Evolutionary conservation across 2,888 invertebrate genomes (phyloP), one percentile per base, ranked within the genome.

Genomic region (Leptinotarsa peninsularis): DNA sequence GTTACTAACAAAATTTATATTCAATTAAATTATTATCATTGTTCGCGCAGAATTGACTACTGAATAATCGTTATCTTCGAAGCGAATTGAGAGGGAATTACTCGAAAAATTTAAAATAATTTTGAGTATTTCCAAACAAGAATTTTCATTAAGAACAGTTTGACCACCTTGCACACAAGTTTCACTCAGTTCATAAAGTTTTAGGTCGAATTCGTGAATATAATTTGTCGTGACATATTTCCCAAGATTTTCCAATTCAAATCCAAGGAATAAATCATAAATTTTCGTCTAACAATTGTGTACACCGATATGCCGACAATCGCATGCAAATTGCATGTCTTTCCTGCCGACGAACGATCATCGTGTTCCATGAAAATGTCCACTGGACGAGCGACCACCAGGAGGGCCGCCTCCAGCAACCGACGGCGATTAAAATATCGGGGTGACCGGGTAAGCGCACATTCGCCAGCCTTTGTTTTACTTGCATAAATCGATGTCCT

Each of bases 361-460:
- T 49, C 71, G 74, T 76, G 76, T 76, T 66, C 76, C 76, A 73
- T 76, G 76, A 71, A 76, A 63, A 71, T 71, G 74, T 76, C 76
- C 72, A 54, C 49, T 66, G 58, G 60, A 50, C 60, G 58, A 52
- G n/a, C 60, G 77, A 73, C 76, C 75, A 75, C 68, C 76, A 72
- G 73, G 75, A 70, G 68, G 70, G 76, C 68, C 50, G 76, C 73
- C 76, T 60, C 2, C 60, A 75, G 63, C 72, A 23, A 52, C 10
- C 66, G 33, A 60, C 69, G 63, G 72, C 70, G 71, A 73, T 74
- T 76, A 72, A 67, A 67, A 71, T 74, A 79, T 77, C 77, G 78
- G 80, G 81, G 80, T 82, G 75, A 81, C 81, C 80, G 78, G 81
- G 81, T 82, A 78, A 81, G 71, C 75, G 71, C 73, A 78, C 67